Conservation (phyloP, 1,140 invertebrate genomes). For the Heliothis virescens region DNA sequence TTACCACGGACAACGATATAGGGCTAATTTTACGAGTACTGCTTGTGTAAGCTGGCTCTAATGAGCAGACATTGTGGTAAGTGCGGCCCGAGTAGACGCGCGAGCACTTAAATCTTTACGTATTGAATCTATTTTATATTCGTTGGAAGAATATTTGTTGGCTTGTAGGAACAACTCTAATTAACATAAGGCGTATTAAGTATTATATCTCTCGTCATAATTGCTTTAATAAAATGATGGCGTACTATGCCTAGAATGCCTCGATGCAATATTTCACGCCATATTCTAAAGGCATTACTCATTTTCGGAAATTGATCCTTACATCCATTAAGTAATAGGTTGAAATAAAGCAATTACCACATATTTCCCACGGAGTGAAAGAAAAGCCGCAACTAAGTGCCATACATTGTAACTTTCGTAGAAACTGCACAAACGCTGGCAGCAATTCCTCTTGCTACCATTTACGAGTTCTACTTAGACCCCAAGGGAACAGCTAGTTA, state of each 20-base stretch:
- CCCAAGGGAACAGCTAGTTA: constrained; percentile 37
- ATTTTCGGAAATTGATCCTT: too few species aligned
- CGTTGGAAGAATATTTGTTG: neutral
- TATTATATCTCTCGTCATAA: too few species aligned
- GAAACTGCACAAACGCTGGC: constrained; percentile 18
- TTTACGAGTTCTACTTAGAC: constrained; percentile 32
- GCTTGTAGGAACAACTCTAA: too few species aligned
- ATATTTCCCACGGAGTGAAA: constrained; percentile 28
- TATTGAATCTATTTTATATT: constrained; percentile 37
- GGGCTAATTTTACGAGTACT: constrained; percentile 57
- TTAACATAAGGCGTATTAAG: too few species aligned
- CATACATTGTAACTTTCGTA: constrained; percentile 5
- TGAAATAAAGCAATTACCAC: constrained; percentile 10
- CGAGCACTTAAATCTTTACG: constrained; percentile 21
- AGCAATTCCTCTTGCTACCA: constrained; percentile 29
- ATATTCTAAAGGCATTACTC: too few species aligned
- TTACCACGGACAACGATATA: constrained; percentile 54
- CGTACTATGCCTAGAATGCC: too few species aligned
- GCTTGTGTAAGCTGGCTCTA: constrained; percentile 55
- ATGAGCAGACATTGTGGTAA: constrained; percentile 55
- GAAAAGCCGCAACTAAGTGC: neutral
- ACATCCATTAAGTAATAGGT: neutral
- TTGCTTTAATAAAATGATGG: too few species aligned
- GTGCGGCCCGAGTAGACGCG: constrained; percentile 31
- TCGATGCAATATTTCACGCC: too few species aligned